Evolutionary conservation across 2,797 vertebrate species (phyloP), one percentile per base, ranked within the genome.

Genomic region (Alauda arvensis): DNA sequence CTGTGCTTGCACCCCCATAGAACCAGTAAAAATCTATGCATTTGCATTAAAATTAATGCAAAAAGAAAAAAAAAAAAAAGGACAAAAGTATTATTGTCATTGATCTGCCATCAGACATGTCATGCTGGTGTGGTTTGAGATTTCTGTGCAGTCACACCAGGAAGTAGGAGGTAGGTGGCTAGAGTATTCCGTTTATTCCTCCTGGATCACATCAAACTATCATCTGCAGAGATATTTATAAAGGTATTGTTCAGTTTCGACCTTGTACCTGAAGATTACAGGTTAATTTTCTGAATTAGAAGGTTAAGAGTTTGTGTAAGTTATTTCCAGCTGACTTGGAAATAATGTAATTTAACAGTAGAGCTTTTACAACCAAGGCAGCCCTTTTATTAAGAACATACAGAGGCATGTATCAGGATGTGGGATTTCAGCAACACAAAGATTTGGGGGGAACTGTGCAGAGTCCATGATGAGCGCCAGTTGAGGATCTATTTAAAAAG

Each of bases 381-480:
- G 39, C 39, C 18, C 10, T 53, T 74, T 60, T 12, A 49, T 43
- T 25, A 25, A 34, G 21, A 21, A 7, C 33, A 14, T 3, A 18
- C 1, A 52, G 25, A 49, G 14, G 39, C 25, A 43, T 0, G 1
- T 2, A 19, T 15, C 18, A 16, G 20, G 29, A 49, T 34, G 18
- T n/a, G 59, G 56, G 63, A 25, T 13, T 10, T 24, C 19, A 59
- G 26, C 15, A 40, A 20, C 5, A 2, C 0, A 1, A 53, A 42
- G 24, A 28, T 42, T 6, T 62, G 12, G 23, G 19, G 37, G 14
- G 8, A 74, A 45, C 42, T 19, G 10, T 14, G 25, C 19, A 66
- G 28, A 2, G 16, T 26, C 45, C 14, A 3, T 0, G 4, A 34
- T 1, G 10, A 67, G 16, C 0, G 0, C 14, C 24, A 40, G 10